Evolutionary conservation across 2,113 vertebrate species (phyloP), one percentile per base, ranked within the genome.

Genomic region (Psephotus haematonotus): DNA sequence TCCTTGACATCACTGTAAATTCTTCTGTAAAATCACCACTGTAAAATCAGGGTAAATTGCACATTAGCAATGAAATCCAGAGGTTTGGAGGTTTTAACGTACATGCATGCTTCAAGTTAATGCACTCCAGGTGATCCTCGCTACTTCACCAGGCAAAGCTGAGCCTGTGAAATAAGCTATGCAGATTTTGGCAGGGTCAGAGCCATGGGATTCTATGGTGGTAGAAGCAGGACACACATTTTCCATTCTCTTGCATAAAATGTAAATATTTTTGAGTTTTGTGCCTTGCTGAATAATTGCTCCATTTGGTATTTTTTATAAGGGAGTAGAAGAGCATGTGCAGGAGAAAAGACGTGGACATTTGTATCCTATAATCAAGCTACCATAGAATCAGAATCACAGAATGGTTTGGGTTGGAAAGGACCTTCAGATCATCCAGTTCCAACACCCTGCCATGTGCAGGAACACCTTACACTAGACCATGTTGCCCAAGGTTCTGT

Each of bases 261-360:
- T 11, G 5, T 3, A 86, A 70, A 49, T 49, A 89, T 79, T 71
- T 71, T 33, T 41, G 7, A 59, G 57, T 11, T 43, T 41, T 49
- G 55, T 37, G 39, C 39, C 75, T 80, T 83, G 68, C 11, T 55
- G 37, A 85, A 60, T 37, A 78, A 81, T 47, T 23, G 13, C 17
- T 28, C 24, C 19, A 4, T 15, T 41, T 4, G 5, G 4, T 7
- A 7, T 9, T 33, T 41, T 41, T n/a, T 29, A 20, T 0, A 75
- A 63, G 29, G 13, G 24, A 78, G 35, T 0, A 3, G 65, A 6
- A 67, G 29, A 64, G 15, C 6, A 35, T 13, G 24, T 80, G 44
- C 35, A 43, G 7, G 28, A 77, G 33, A 69, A n/a, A 50, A 76
- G 50, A 60, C 25, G 49, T 37, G 53, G 67, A 46, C 3, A 19